Evolutionary conservation across 1,140 invertebrate genomes (phyloP), one percentile per base, ranked within the genome.

Genomic region (Cherax destructor): DNA sequence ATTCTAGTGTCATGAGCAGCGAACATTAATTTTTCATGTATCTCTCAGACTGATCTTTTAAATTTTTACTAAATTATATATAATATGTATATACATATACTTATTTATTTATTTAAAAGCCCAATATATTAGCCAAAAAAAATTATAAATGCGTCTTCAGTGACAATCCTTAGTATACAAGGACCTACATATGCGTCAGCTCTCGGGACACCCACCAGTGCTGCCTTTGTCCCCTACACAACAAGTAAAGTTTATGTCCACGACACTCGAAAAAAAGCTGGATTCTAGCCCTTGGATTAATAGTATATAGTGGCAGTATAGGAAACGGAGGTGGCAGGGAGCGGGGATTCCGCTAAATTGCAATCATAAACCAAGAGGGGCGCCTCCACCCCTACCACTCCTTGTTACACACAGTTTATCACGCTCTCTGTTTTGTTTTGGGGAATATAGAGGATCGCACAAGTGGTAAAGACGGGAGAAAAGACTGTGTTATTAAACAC

Each of bases 311-410:
- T 30, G n/a, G 69, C 9, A 30, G 69, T 30, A 74, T 30, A 74
- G 69, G 30, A 65, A 65, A 65, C 61, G 61, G 61, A 65, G 61
- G 61, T 65, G 61, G 61, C 61, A 65, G 61, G 13, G 16, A 65
- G 61, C 61, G 61, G 21, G 61, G 61, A 65, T 30, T 30, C 21
- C 69, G 24, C n/a, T 16, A 74, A 74, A 74, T 74, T 74, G 69
- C 24, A n/a, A n/a, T 74, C 69, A 74, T 74, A 74, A 74, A 74
- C 69, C 69, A 24, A 74, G 69, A 74, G 69, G 69, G 69, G n/a
- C 69, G 69, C 69, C 69, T 74, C 69, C 65, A 21, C 3, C n/a
- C 69, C 69, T 30, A 10, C 69, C 65, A 21, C 65, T 21, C 21
- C 13, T 11, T 21, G 21, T 18, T 21, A 6, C 65, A 6, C 65